Percentiles rank a stretch among this genome's conserved stretches.
These are phyloP conservation scores for Leptosomus discolor DNA, from an alignment of 2,113 vertebrate genomes.

Conservation along the genomic window DNA sequence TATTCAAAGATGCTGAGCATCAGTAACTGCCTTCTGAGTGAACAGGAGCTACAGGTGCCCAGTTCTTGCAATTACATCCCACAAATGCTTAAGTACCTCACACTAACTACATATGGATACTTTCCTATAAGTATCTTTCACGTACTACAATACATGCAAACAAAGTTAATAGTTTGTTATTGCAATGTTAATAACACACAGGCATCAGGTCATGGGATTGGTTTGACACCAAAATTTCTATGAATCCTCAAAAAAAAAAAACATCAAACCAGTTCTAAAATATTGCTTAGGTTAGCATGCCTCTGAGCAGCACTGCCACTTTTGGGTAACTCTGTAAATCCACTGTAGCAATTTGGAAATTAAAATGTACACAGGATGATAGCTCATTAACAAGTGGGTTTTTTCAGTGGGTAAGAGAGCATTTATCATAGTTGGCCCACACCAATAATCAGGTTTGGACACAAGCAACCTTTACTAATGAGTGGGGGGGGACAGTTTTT, in stretches of 20 bases:
- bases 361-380: constrained; percentile 44
- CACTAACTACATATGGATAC: rapidly evolving
- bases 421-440: constrained; percentile 58
- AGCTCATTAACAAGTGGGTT: constrained; percentile 33
- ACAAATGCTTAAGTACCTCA: background rate
- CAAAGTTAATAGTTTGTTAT: background rate
- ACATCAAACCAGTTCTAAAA: background rate
- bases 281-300: background rate
- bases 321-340: background rate
- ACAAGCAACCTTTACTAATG: constrained; percentile 60
- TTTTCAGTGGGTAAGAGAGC: constrained; percentile 7
- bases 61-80: background rate
- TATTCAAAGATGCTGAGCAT: background rate
- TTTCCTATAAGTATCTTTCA: background rate
- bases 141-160: background rate
- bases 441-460: constrained; percentile 45
- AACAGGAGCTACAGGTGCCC: background rate
- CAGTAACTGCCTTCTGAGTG: background rate
- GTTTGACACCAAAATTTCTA: background rate
- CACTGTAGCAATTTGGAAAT: constrained; percentile 10
- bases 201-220: background rate
- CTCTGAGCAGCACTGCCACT: background rate
- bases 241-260: background rate
- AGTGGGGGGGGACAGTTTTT: constrained; percentile 58
- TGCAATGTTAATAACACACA: background rate